Evolutionary conservation across 2,888 invertebrate genomes (phyloP).

Genomic region (Sesamia inferens): DNA sequence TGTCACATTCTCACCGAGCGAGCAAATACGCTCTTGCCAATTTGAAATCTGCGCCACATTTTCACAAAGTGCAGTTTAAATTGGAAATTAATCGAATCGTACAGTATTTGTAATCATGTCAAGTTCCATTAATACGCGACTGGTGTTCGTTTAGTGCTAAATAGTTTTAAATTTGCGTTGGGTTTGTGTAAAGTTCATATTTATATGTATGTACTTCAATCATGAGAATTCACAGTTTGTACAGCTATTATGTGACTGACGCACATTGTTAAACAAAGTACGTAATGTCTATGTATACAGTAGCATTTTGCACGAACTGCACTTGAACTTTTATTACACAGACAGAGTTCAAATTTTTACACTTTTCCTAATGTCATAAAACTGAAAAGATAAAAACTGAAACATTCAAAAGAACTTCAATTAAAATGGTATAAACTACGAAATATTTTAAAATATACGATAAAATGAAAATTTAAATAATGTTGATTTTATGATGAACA

Average conservation of each 20-base stretch:
- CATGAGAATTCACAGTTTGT: slow-evolving; percentile 11
- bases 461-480: slow-evolving; percentile 9
- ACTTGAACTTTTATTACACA: slow-evolving; percentile 13
- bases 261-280: slow-evolving; percentile 29
- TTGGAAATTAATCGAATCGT: slow-evolving; percentile 37
- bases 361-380: not conserved
- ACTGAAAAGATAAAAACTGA: too few relatives aligned
- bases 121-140: slow-evolving; percentile 26
- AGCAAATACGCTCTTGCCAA: slow-evolving; percentile 68
- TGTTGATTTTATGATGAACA: slow-evolving; percentile 10
- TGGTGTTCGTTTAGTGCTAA: slow-evolving; percentile 5
- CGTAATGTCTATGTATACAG: slow-evolving; percentile 8
- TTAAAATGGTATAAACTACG: not conserved
- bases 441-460: not conserved
- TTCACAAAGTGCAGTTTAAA: slow-evolving; percentile 46
- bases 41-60: slow-evolving; percentile 56
- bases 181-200: slow-evolving; percentile 11
- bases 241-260: slow-evolving; percentile 32
- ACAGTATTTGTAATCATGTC: slow-evolving; percentile 28
- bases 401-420: slow-evolving; percentile 20
- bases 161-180: slow-evolving; percentile 11
- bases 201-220: slow-evolving; percentile 5
- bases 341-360: not conserved
- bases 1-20: slow-evolving; percentile 66
- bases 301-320: not conserved